Evolutionary conservation across 53 echinoderm and acorn worm species (phyloP), one percentile per base, ranked within the genome.

Genomic region (Henricia sp.): DNA sequence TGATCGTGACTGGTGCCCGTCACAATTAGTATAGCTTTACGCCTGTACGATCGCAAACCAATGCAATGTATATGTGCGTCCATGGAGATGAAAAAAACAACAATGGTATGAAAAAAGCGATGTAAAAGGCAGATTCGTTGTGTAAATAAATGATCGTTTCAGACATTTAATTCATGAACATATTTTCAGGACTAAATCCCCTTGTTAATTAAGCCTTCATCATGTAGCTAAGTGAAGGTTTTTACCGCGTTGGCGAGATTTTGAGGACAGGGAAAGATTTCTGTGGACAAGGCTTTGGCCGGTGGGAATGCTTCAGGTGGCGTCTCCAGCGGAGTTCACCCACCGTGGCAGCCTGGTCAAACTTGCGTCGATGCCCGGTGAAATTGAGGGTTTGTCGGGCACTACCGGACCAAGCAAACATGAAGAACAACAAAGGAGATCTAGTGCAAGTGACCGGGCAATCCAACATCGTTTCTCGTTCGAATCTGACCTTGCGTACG

Each of bases 401-500:
- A 30, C 50, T 16, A 14, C 27, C 16, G 37, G 20, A 13, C 70
- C 43, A 28, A 42, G 4, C 5, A 37, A 72, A n/a, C n/a, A n/a
- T n/a, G n/a, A n/a, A n/a, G n/a, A n/a, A n/a, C n/a, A n/a, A n/a
- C n/a, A n/a, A n/a, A n/a, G n/a, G n/a, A n/a, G n/a, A 6, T 76
- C 76, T 29, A 39, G 38, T 21, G 9, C 59, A 4, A 76, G 28
- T 44, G 76, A 76, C 16, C 57, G 62, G 80, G 80, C 80, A 16
- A 64, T 64, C 50, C 82, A 68, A 19, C 77, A 86, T 51, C 68
- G 86, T 42, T 86, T 86, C 85, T 86, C 82, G 58, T 88, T 87
- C 84, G 96, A 96, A 42, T 67, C 88, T 29, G 97, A 96, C 55
- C 82, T 96, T 16, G 88, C 94, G 19, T 96, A 94, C 67, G 77